These are phyloP conservation scores for Protobothrops mucrosquamatus DNA, from an alignment of 2,113 vertebrate species.

Conservation along the genomic window DNA sequence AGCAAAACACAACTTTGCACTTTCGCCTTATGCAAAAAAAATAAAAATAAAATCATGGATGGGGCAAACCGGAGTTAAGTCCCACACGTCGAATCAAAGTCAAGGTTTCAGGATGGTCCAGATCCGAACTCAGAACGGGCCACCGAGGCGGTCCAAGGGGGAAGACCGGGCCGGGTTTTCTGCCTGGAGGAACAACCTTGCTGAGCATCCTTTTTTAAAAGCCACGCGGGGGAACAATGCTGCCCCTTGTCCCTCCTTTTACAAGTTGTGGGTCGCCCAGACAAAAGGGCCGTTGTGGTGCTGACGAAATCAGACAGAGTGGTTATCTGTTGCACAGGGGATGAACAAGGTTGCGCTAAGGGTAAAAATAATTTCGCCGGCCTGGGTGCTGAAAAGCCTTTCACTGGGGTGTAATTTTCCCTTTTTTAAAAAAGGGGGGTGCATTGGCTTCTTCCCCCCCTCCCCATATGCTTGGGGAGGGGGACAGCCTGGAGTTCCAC, in stretches of 20 bases:
- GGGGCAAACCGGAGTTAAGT: neutral
- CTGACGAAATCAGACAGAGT: conserved; percentile 43
- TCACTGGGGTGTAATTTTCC: conserved; percentile 25
- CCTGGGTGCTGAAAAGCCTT: conserved; percentile 61
- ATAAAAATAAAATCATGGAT: too few relatives aligned
- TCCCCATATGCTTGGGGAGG: neutral
- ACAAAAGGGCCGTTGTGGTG: conserved; percentile 56
- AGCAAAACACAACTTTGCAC: neutral
- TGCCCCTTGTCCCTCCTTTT: conserved; percentile 42
- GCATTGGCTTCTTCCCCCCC: neutral
- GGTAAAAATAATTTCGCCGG: conserved; percentile 52
- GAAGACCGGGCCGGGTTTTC: neutral
- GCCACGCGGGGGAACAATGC: conserved; percentile 46
- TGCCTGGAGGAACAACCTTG: neutral
- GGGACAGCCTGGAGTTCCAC: conserved; percentile 8
- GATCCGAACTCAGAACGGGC: neutral
- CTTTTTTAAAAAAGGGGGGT: neutral
- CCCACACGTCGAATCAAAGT: neutral
- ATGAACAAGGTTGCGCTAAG: conserved; percentile 45
- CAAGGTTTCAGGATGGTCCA: neutral
- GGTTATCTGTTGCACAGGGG: conserved; percentile 41
- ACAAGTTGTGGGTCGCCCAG: neutral
- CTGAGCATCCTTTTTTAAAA: neutral
- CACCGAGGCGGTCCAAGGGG: neutral
- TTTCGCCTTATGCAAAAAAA: neutral